Percentiles rank a stretch among this genome's conserved stretches.
Evolutionary conservation across 2,888 invertebrate species (phyloP).

Genomic region (Steinernema hermaphroditum): DNA sequence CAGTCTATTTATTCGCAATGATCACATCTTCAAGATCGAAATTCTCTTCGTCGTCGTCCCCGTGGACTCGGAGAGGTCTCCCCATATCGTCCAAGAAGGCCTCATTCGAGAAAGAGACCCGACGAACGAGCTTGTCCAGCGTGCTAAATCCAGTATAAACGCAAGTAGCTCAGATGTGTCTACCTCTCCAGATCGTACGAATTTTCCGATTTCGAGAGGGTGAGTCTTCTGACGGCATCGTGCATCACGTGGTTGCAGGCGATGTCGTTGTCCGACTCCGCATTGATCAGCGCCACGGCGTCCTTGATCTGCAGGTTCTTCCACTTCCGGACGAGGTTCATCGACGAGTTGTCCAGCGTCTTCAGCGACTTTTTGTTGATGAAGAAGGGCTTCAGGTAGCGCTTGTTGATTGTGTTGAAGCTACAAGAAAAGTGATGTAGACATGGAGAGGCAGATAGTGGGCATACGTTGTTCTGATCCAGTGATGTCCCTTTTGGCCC

Average conservation of each 20-base stretch:
- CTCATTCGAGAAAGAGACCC: constrained; percentile 16
- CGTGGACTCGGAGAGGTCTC: neutral
- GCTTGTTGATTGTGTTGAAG: constrained; percentile 48
- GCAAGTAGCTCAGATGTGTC: too few species aligned
- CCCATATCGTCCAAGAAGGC: constrained; percentile 21
- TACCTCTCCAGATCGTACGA: too few species aligned
- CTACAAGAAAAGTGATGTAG: constrained; percentile 23
- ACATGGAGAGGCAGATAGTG: neutral
- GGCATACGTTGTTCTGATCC: constrained; percentile 59
- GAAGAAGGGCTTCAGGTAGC: constrained; percentile 49
- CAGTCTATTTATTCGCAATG: neutral
- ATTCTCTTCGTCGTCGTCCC: too few species aligned
- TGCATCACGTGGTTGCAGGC: constrained; percentile 12
- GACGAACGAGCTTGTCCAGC: neutral
- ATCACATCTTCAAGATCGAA: neutral
- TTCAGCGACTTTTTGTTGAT: constrained; percentile 53
- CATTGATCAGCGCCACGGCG: constrained; percentile 42
- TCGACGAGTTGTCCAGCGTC: constrained; percentile 52
- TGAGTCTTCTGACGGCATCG: constrained; percentile 2
- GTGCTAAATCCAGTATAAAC: too few species aligned
- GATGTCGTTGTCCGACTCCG: constrained; percentile 20
- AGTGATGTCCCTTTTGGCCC: constrained; percentile 63
- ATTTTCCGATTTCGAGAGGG: neutral
- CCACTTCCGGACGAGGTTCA: constrained; percentile 54
- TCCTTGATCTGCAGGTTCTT: constrained; percentile 47